Base-by-base conservation (phyloP, 2,888 invertebrate genomes). In the Ophonus ardosiacus region DNA sequence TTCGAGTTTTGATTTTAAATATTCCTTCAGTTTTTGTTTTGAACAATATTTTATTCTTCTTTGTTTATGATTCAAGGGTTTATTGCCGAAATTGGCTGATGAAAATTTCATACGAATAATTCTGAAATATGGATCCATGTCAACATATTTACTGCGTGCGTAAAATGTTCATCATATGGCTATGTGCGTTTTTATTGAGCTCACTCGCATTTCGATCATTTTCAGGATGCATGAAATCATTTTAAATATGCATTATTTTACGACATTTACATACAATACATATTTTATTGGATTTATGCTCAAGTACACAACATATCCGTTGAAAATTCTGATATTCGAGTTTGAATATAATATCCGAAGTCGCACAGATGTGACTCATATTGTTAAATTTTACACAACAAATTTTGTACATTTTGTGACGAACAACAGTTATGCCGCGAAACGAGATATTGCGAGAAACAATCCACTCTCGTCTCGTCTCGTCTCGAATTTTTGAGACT, bases 41-140 rank as follows among this genome's bases (percentile, higher is more conserved):
- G 59, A 31, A 10, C 43, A 10, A 51, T 51, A 51, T 51, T 8
- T 51, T 51, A 51, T 51, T 51, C 43, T 13, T 7, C 5, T 43
- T 43, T 43, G 43, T 51, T 51, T 51, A 13, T 51, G 31, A 51
- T 51, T 51, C 38, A 15, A 31, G n/a, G 31, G 38, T 38, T 31
- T 68, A 31, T 31, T 15, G 13, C 7, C 31, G 38, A 31, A 31
- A 68, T 38, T 38, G 68, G n/a, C n/a, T 68, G 38, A 4, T 68
- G n/a, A 68, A 68, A 68, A 68, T 68, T 31, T 13, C 6, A 68
- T 68, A 13, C 68, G 68, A 21, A 15, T 68, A 38, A 68, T 68
- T 68, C 68, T 68, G 38, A 68, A 38, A 68, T 68, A 68, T 68
- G 68, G 68, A 68, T 38, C 68, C 68, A 68, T 68, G 38, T 68